Evolutionary conservation across 2,113 vertebrate species (phyloP), one percentile per base, ranked within the genome.

Genomic region (Nibea coibor): DNA sequence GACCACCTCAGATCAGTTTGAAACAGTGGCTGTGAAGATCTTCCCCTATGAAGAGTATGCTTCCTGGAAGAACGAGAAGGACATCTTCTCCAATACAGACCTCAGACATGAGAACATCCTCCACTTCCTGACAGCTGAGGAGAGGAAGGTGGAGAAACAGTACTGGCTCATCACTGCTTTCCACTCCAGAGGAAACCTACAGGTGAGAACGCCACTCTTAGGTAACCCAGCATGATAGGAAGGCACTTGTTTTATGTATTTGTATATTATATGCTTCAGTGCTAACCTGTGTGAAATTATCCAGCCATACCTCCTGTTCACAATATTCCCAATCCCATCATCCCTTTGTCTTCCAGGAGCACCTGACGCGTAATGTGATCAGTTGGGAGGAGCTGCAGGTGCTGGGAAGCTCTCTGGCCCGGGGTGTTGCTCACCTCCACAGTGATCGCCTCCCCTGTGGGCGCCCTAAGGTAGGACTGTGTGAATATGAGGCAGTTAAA

Each of bases 101-200:
- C 96, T 99, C 10, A 95, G 97, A 47, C 97, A 99, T 0, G 97
- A 98, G 89, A 97, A 97, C 80, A 87, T 99, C 10, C 95, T 99
- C 14, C 98, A 98, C 74, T 99, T 98, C 88, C 93, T 99, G 83
- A 98, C 98, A 0, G 97, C 97, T 0, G 98, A 99, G 91, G 97
- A 98, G 64, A 95, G 96, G 50, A 96, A 96, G 86, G 95, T 94
- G 0, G 96, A 97, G 63, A 97, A 96, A 63, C 96, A 98, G 85
- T 97, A 97, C 53, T 99, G 98, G 98, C 91, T 99, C 75, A 97
- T 99, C 91, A 99, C 97, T 0, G 98, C 97, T 19, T 99, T 97
- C 94, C 97, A 99, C 0, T 84, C 96, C 39, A 95, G 93, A 79
- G 98, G 98, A 72, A 99, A 98, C 92, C 94, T 99, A 19, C 97